phyloP scores from a whole-genome alignment of 2,888 invertebrate genomes.

The Gasteruption jaculator region DNA sequence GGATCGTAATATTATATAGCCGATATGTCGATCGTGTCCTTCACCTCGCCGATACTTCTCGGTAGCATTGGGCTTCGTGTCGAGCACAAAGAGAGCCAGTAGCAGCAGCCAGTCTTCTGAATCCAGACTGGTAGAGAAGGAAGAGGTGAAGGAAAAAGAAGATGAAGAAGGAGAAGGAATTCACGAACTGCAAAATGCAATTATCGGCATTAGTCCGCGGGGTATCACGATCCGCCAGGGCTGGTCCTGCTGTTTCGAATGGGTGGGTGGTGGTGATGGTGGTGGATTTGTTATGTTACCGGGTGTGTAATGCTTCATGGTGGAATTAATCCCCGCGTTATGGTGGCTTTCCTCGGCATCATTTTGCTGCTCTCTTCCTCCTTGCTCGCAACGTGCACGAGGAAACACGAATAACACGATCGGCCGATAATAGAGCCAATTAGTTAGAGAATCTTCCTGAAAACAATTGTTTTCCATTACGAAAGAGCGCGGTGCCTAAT shows the following conservation, averaged over 20 bases:
- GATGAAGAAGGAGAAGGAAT: conserved; percentile 34
- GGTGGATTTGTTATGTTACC: too few species aligned
- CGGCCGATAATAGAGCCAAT: too few species aligned
- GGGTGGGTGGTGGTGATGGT: conserved; percentile 28
- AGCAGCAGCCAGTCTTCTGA: conserved; percentile 20
- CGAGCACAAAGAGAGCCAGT: conserved; percentile 23
- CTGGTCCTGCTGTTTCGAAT: conserved; percentile 31
- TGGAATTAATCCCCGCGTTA: too few species aligned
- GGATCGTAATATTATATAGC: neutral
- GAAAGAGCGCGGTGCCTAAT: too few species aligned
- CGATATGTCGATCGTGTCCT: neutral
- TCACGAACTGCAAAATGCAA: conserved; percentile 50
- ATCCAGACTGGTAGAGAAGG: too few species aligned
- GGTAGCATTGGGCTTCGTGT: conserved; percentile 26
- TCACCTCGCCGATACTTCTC: conserved; percentile 16
- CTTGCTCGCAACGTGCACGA: too few species aligned
- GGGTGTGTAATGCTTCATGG: conserved; percentile 38
- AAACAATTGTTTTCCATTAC: too few species aligned
- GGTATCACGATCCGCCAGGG: conserved; percentile 46
- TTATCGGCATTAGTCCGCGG: conserved; percentile 50
- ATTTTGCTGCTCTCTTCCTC: too few species aligned
- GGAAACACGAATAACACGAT: too few species aligned
- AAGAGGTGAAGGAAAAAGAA: conserved; percentile 19
- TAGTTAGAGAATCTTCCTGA: too few species aligned
- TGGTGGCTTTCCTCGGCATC: too few species aligned